Conservation (phyloP, 2,888 invertebrate genomes). For the Drosophila koepferae region DNA sequence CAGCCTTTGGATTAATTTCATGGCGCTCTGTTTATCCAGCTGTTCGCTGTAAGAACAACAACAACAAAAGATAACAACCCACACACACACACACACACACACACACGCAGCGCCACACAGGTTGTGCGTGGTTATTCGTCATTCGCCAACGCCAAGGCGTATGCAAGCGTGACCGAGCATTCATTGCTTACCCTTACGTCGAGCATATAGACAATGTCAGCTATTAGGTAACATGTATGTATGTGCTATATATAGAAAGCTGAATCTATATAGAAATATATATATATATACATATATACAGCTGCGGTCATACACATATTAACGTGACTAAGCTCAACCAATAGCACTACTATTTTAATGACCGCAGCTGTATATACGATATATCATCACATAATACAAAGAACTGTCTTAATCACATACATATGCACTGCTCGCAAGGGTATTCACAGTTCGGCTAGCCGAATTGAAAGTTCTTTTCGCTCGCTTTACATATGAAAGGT, state of each 20-base stretch:
- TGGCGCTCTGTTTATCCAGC: conserved; percentile 82
- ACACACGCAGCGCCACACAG: background rate
- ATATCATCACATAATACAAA: too few relatives aligned
- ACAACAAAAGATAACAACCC: conserved; percentile 9
- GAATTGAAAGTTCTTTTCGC: background rate
- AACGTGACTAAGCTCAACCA: too few relatives aligned
- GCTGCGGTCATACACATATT: too few relatives aligned
- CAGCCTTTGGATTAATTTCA: conserved; percentile 82
- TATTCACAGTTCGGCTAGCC: conserved; percentile 1
- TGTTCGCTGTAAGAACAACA: conserved; percentile 72
- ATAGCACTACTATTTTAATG: too few relatives aligned
- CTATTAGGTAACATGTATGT: background rate
- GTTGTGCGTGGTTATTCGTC: conserved; percentile 25
- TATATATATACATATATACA: too few relatives aligned
- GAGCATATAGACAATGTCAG: background rate
- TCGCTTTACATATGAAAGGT: conserved; percentile 28
- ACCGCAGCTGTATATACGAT: too few relatives aligned
- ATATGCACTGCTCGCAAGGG: background rate
- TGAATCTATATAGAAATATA: too few relatives aligned
- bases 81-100: background rate
- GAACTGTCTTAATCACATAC: background rate
- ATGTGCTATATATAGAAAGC: background rate
- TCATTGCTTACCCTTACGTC: background rate
- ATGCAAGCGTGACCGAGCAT: conserved; percentile 21
- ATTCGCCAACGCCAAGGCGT: conserved; percentile 27